Evolutionary conservation across 2,888 invertebrate species (phyloP).

Genomic region (Conistra vaccinii): DNA sequence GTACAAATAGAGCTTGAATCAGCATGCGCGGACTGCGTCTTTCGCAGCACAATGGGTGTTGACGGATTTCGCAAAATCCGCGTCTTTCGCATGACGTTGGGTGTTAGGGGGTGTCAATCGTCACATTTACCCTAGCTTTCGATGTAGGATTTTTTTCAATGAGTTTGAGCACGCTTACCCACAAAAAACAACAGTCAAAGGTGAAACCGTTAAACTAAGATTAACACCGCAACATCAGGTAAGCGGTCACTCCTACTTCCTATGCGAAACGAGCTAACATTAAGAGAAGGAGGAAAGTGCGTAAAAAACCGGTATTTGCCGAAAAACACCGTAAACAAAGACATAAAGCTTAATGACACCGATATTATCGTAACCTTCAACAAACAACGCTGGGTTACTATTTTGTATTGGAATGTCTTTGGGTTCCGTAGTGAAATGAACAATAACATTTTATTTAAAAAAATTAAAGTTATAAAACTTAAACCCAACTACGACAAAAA

Average conservation of each 20-base stretch:
- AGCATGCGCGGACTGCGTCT: too few relatives aligned
- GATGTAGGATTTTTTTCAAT: not conserved
- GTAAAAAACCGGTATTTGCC: constrained; percentile 55
- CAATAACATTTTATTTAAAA: not conserved
- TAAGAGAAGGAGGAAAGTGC: constrained; percentile 40
- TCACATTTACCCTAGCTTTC: not conserved
- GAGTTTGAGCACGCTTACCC: not conserved
- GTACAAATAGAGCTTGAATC: too few relatives aligned
- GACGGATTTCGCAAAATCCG: too few relatives aligned
- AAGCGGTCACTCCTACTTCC: constrained; percentile 41
- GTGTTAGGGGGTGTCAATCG: too few relatives aligned
- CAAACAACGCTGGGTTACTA: constrained; percentile 59
- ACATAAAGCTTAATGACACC: constrained; percentile 73
- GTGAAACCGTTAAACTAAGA: constrained; percentile 14
- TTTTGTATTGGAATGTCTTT: constrained; percentile 45
- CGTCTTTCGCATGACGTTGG: too few relatives aligned
- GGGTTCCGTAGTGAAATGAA: constrained; percentile 7
- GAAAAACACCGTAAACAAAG: constrained; percentile 70
- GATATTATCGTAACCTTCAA: constrained; percentile 65
- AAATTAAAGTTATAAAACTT: too few relatives aligned
- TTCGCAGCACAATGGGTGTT: too few relatives aligned
- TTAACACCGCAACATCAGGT: constrained; percentile 41
- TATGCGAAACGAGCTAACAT: constrained; percentile 32
- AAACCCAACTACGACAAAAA: too few relatives aligned
- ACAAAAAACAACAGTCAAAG: constrained; percentile 5